Evolutionary conservation across 2,888 invertebrate species (phyloP).

Genomic region (Epicampocera succincta): DNA sequence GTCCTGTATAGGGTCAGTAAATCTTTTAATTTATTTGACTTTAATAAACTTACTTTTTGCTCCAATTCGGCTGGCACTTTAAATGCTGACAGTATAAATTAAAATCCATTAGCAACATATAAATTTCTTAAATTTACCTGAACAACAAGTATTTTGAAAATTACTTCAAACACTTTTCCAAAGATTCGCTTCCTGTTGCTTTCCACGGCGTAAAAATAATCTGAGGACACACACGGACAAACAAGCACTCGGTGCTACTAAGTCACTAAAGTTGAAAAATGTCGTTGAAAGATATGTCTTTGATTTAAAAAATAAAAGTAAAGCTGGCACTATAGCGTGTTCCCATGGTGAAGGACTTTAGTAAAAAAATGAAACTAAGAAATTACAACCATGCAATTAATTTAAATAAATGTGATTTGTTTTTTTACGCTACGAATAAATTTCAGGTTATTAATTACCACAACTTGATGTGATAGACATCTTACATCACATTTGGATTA

Average conservation of each 20-base stretch:
- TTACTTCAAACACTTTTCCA: conserved; percentile 71
- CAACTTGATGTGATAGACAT: too few species aligned
- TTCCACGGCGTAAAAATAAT: conserved; percentile 15
- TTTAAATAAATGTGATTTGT: too few species aligned
- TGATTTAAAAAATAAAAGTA: conserved; percentile 14
- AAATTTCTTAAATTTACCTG: conserved; percentile 78
- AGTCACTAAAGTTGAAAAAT: conserved; percentile 15
- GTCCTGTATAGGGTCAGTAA: too few species aligned
- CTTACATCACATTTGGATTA: too few species aligned
- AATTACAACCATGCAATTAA: too few species aligned
- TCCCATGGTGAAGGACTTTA: too few species aligned
- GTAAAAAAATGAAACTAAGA: too few species aligned
- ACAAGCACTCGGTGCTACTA: background rate
- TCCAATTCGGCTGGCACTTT: background rate
- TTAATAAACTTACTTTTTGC: too few species aligned
- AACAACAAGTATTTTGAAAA: conserved; percentile 77
- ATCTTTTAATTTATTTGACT: too few species aligned
- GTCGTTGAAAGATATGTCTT: conserved; percentile 25
- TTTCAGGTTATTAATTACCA: too few species aligned
- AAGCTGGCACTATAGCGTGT: too few species aligned
- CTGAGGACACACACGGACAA: conserved; percentile 2
- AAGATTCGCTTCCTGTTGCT: conserved; percentile 77
- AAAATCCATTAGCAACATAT: conserved; percentile 80
- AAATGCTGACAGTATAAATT: conserved; percentile 71
- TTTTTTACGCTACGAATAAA: too few species aligned